Conservation (phyloP, 2,888 invertebrate genomes). For the Drosophila tanythrix region DNA sequence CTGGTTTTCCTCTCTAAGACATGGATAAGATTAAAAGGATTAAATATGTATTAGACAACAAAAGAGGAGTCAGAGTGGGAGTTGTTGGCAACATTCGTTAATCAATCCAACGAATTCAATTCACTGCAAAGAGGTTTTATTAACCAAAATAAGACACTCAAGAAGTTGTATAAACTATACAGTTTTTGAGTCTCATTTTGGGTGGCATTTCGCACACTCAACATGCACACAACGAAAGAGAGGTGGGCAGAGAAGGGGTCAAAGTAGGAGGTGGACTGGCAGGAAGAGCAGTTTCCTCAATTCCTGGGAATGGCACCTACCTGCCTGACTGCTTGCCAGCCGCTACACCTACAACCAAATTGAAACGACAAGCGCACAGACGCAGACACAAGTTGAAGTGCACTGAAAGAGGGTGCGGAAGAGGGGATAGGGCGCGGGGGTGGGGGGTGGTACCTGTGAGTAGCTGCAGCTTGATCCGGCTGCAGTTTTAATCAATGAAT, state of each 20-base stretch:
- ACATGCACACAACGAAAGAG: not conserved
- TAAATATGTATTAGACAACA: too few relatives aligned
- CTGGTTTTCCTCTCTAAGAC: not conserved
- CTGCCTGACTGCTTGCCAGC: slow-evolving; percentile 14
- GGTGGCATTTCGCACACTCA: slow-evolving; percentile 35
- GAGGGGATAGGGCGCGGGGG: not conserved
- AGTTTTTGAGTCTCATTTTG: slow-evolving; percentile 42
- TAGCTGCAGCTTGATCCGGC: slow-evolving; percentile 46
- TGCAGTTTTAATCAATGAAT: slow-evolving; percentile 83
- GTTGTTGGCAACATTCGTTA: slow-evolving; percentile 3
- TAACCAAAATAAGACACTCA: not conserved
- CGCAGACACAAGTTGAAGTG: slow-evolving; percentile 15
- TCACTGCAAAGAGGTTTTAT: not conserved
- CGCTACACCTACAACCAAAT: slow-evolving; percentile 45
- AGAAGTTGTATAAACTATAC: not conserved
- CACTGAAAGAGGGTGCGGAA: not conserved
- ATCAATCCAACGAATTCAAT: slow-evolving; percentile 18
- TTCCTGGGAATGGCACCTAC: slow-evolving; percentile 69
- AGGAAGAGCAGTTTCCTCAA: slow-evolving; percentile 32
- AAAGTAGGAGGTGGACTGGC: not conserved
- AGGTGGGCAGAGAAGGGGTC: not conserved
- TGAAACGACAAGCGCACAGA: slow-evolving; percentile 48
- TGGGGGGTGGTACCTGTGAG: slow-evolving; percentile 5
- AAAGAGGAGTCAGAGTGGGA: not conserved
- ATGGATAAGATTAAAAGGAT: not conserved